Evolutionary conservation across 2,113 vertebrate species (phyloP).

Genomic region (Dissostichus mawsoni): DNA sequence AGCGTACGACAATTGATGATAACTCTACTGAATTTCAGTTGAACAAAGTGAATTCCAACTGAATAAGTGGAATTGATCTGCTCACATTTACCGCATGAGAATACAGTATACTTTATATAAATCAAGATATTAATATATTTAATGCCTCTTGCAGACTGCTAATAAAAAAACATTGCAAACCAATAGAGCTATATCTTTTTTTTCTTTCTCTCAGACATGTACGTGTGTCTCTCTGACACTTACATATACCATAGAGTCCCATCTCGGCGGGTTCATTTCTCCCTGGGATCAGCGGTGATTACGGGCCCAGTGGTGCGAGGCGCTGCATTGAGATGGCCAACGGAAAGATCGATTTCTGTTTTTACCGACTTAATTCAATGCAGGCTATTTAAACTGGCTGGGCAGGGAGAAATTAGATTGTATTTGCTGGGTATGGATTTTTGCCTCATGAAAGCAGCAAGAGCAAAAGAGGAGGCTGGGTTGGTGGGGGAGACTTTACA

Average conservation of each 20-base stretch:
- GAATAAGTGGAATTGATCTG: constrained; percentile 48
- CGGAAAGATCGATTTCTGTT: constrained; percentile 83
- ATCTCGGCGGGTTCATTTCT: constrained; percentile 68
- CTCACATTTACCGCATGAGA: constrained; percentile 31
- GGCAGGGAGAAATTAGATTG: constrained; percentile 83
- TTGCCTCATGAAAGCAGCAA: constrained; percentile 70
- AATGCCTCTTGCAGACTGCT: constrained; percentile 30
- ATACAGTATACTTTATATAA: constrained; percentile 21
- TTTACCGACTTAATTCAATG: constrained; percentile 85
- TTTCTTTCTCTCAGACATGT: background rate
- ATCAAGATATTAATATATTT: constrained; percentile 37
- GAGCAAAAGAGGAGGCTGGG: constrained; percentile 45
- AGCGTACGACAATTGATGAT: background rate
- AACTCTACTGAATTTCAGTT: constrained; percentile 31
- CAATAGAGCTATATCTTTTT: constrained; percentile 14
- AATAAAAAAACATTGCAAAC: constrained; percentile 45
- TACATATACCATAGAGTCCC: constrained; percentile 30
- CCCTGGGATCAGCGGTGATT: constrained; percentile 77
- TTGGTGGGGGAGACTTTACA: constrained; percentile 64
- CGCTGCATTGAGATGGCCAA: constrained; percentile 74
- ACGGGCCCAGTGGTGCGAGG: constrained; percentile 74
- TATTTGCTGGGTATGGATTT: constrained; percentile 84
- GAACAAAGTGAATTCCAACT: constrained; percentile 37
- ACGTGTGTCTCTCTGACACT: background rate
- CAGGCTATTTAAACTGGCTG: constrained; percentile 83